These are phyloP conservation scores for Thalassaphorura encarpata DNA, from an alignment of 1,140 invertebrate species.

Conservation along the genomic window DNA sequence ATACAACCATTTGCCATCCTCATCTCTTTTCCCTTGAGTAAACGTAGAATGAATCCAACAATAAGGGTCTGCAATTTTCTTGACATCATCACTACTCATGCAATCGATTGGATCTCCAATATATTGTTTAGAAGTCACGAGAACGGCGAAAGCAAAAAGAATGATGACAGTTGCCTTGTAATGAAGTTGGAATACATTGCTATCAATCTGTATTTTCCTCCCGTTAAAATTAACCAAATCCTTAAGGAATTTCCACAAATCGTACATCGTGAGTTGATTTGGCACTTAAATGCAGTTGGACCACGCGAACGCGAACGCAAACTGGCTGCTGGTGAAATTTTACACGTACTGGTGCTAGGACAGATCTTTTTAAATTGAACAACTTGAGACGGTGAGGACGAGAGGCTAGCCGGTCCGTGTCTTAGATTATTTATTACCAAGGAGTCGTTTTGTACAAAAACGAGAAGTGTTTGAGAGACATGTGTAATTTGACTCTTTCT, in stretches of 20 bases:
- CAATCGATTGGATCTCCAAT: conserved; percentile 54
- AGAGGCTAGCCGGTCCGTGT: no score
- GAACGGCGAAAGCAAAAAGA: conserved; percentile 51
- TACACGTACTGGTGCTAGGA: no score
- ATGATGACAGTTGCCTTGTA: conserved; percentile 56
- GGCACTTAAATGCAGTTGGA: no score
- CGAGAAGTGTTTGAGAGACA: no score
- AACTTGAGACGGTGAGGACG: no score
- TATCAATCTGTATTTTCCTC: conserved; percentile 43
- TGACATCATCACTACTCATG: background rate
- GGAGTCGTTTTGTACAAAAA: no score
- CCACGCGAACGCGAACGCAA: no score
- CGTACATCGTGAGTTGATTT: conserved; percentile 5
- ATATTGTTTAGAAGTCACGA: conserved; percentile 59
- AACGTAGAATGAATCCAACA: conserved; percentile 40
- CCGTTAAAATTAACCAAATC: conserved; percentile 6
- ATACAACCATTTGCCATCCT: conserved; percentile 7
- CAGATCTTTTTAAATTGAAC: no score
- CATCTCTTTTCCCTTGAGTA: conserved; percentile 15
- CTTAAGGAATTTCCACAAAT: conserved; percentile 3
- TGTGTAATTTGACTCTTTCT: no score
- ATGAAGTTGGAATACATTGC: conserved; percentile 55
- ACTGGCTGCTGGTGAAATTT: background rate
- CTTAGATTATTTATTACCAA: no score
- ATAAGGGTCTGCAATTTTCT: conserved; percentile 35